Evolutionary conservation across 2,888 invertebrate species (phyloP), one percentile per base, ranked within the genome.

Genomic region (Eulithis testata): DNA sequence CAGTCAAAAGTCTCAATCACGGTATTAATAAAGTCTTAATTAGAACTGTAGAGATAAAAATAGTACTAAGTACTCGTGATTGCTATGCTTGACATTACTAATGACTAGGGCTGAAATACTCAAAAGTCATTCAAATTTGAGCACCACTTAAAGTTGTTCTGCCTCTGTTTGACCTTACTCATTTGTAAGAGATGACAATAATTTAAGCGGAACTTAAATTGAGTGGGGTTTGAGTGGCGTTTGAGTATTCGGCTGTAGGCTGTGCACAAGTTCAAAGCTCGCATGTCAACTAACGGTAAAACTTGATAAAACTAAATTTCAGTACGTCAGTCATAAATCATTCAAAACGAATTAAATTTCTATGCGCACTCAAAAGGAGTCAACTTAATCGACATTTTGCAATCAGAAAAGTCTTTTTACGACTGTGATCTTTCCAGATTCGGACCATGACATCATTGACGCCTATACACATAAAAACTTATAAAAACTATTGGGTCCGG

Each of bases 351-450:
- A 21, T 9, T 21, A 49, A 49, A 49, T 49, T 9, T 1, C 49
- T 11, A 49, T 21, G 49, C 9, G 8, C 49, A 47, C 47, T 47
- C 6, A 8, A 21, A 21, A 21, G 21, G 21, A 21, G 21, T 21
- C 21, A 21, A 21, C 21, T 21, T 21, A 21, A 9, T 21, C 43
- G 36, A 36, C 27, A 45, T 40, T 14, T 27, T 27, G 55, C 31
- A 37, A 62, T 58, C 44, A 61, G 45, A 49, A 40, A 21, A 21
- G 12, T 53, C 53, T 52, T 53, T 31, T 58, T 55, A 44, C 63
- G 75, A 55, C 79, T 78, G 47, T 81, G 79, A 77, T 76, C 73
- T 76, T 78, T 78, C 68, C 69, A 61, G 58, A 60, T 77, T 73
- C 62, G 71, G 72, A 50, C 55, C 66, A 73, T 80, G 81, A 82